Percentiles rank a stretch among this genome's conserved stretches.
These are phyloP conservation scores for Ptyas mucosa DNA, from an alignment of 2,113 vertebrate genomes.

Conservation along the genomic window DNA sequence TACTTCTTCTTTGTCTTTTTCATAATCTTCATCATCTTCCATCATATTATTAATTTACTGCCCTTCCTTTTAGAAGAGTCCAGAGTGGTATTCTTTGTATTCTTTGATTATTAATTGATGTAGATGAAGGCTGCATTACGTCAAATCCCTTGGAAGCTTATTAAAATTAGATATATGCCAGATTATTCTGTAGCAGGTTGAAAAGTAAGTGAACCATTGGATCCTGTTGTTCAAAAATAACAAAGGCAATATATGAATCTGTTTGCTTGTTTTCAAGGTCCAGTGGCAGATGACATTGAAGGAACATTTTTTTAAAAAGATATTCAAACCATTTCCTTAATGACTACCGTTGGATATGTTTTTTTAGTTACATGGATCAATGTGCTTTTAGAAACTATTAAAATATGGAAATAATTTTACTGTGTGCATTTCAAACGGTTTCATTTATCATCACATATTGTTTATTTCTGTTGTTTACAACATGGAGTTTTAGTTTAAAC, in stretches of 20 bases:
- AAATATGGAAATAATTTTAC: slow-evolving; percentile 18
- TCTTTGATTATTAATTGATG: slow-evolving; percentile 61
- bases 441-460: neutral
- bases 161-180: slow-evolving; percentile 64
- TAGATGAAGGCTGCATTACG: slow-evolving; percentile 63
- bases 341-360: slow-evolving; percentile 24
- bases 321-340: slow-evolving; percentile 39
- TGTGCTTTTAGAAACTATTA: slow-evolving; percentile 39
- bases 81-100: slow-evolving; percentile 38
- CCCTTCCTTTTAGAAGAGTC: neutral
- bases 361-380: slow-evolving; percentile 27
- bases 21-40: neutral
- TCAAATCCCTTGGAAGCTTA: slow-evolving; percentile 61
- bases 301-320: slow-evolving; percentile 17
- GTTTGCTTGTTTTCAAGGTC: slow-evolving; percentile 36
- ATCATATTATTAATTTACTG: neutral
- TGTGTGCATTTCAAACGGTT: slow-evolving; percentile 9
- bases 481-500: neutral
- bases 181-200: slow-evolving; percentile 61
- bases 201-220: slow-evolving; percentile 65
- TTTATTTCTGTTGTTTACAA: neutral
- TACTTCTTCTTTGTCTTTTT: neutral
- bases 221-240: slow-evolving; percentile 59
- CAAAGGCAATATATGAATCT: slow-evolving; percentile 52
- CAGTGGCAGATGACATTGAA: slow-evolving; percentile 52